phyloP scores from a whole-genome alignment of 2,888 invertebrate genomes.

The Gortyna flavago region DNA sequence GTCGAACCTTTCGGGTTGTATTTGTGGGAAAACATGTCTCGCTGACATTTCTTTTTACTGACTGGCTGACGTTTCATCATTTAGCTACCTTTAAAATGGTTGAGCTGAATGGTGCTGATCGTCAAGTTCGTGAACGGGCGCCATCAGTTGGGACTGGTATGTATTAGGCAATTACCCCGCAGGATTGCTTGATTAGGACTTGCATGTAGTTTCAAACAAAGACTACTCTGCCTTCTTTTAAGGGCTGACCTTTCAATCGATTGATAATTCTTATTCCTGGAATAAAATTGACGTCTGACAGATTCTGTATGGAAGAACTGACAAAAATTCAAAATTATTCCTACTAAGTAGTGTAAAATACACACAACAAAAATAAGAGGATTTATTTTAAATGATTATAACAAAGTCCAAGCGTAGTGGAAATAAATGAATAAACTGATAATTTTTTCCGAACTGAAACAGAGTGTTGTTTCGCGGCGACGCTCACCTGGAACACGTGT shows the following conservation, averaged over 20 bases:
- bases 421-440: not conserved
- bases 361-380: not conserved
- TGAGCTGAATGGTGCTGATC: not conserved
- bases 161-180: no score
- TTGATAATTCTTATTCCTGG: no score
- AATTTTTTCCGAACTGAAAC: not conserved
- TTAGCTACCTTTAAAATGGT: not conserved
- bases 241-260: no score
- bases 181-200: no score
- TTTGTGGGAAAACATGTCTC: not conserved
- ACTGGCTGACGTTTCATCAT: no score
- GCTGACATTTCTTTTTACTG: no score
- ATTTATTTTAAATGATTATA: not conserved
- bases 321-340: no score
- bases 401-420: not conserved
- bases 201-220: not conserved
- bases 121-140: not conserved
- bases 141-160: not conserved
- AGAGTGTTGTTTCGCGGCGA: no score
- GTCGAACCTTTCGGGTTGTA: conserved; percentile 7
- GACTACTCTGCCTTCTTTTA: not conserved
- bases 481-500: no score
- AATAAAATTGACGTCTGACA: no score
- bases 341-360: not conserved
- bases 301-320: no score